Percentiles rank a stretch among this genome's conserved stretches.
These are phyloP conservation scores for Drosophila peninsularis DNA, from an alignment of 2,888 invertebrate species.

Conservation along the genomic window DNA sequence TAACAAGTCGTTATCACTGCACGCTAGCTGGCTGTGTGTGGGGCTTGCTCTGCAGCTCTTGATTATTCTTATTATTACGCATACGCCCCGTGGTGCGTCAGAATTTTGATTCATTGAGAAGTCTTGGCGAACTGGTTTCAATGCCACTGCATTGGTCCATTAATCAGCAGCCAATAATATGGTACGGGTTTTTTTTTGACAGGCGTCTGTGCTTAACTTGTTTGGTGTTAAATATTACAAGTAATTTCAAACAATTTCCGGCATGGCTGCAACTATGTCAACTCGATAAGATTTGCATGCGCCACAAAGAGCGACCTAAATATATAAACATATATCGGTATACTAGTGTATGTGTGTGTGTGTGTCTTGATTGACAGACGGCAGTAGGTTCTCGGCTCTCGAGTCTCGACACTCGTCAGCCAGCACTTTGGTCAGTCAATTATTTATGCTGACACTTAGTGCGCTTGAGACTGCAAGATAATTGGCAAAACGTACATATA, in stretches of 20 bases:
- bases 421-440: constrained; percentile 71
- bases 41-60: background rate
- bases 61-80: constrained; percentile 36
- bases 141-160: constrained; percentile 49
- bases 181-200: constrained; percentile 55
- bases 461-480: constrained; percentile 65
- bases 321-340: constrained; percentile 4
- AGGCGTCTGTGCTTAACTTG: constrained; percentile 47
- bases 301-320: constrained; percentile 16
- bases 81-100: constrained; percentile 45
- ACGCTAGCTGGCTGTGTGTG: background rate
- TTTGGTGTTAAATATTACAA: constrained; percentile 57
- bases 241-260: constrained; percentile 73
- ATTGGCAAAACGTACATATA: constrained; percentile 60
- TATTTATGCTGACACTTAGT: constrained; percentile 80
- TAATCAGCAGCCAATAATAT: constrained; percentile 46
- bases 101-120: constrained; percentile 24
- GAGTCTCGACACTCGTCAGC: constrained; percentile 57
- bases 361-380: constrained; percentile 33
- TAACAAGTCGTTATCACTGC: constrained; percentile 33
- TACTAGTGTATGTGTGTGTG: background rate
- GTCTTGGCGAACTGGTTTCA: constrained; percentile 18
- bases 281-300: constrained; percentile 67
- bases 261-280: constrained; percentile 72
- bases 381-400: constrained; percentile 36